Base-by-base conservation (phyloP, 2,888 invertebrate genomes). In the Barypeithes pellucidus region DNA sequence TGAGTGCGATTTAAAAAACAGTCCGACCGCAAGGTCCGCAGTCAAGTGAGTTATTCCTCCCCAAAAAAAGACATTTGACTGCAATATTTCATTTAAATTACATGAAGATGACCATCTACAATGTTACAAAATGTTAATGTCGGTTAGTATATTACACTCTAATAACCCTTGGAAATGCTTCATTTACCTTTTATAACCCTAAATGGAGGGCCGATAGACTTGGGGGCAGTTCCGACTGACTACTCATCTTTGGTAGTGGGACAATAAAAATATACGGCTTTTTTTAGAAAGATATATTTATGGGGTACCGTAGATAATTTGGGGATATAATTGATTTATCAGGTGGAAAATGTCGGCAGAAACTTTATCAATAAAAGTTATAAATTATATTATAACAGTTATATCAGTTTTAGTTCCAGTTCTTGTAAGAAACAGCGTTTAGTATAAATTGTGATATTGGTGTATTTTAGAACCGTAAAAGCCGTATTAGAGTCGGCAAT, bases 41-140 rank as follows among this genome's bases (percentile, higher is more conserved):
- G 67, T 59, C 60, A 67, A 66, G 66, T 73, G 77, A 60, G 69
- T 72, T 73, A 76, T 75, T 78, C 80, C 77, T 80, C 80, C 81
- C 74, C 77, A 79, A 80, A 79, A n/a, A 80, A 75, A 70, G 71
- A 70, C 78, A 77, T 77, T 78, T 75, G 75, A 72, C 73, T 41
- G 78, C 78, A 67, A 80, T 82, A 81, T 80, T 80, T 83, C 82
- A 84, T 83, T 81, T 80, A 81, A 84, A 84, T 84, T 83, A 82
- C 82, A 77, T 76, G 76, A 81, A 83, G 83, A 82, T 84, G 84
- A 83, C 84, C 84, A 81, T 82, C 82, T 80, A 82, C 81, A 84
- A 83, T 83, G 84, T 82, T 81, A 82, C 82, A 83, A 83, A 84
- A 84, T 84, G 84, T 83, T 84, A 84, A 84, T 84, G 82, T 75